phyloP scores from a whole-genome alignment of 2,888 invertebrate species.

The Tiliacea citrago region DNA sequence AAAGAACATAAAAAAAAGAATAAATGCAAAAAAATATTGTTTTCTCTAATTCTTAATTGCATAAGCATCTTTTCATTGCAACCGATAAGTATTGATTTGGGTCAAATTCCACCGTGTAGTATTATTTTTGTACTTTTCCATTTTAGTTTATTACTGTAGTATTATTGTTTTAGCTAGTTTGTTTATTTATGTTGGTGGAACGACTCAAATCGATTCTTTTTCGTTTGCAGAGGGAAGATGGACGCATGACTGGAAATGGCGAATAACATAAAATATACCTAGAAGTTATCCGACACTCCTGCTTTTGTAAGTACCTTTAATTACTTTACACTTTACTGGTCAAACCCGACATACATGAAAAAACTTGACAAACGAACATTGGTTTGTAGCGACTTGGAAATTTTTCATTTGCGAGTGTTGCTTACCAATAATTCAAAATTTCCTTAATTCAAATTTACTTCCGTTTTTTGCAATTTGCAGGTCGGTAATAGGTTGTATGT shows the following conservation, averaged over 20 bases:
- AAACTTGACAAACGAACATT: not conserved
- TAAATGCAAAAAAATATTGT: not conserved
- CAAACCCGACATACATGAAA: not conserved
- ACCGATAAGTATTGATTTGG: slow-evolving; percentile 82
- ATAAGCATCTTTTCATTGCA: slow-evolving; percentile 43
- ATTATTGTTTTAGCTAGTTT: slow-evolving; percentile 66
- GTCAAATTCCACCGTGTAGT: slow-evolving; percentile 83
- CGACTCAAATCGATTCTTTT: slow-evolving; percentile 83
- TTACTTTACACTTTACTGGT: not conserved
- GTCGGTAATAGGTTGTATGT: no score
- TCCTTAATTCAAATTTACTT: no score
- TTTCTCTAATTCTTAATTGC: slow-evolving; percentile 3
- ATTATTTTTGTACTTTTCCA: slow-evolving; percentile 39
- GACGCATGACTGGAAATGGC: slow-evolving; percentile 52
- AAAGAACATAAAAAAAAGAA: not conserved
- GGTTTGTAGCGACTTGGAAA: not conserved
- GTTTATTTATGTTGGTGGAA: slow-evolving; percentile 77
- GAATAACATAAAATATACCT: slow-evolving; percentile 50
- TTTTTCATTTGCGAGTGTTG: not conserved
- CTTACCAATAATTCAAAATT: not conserved
- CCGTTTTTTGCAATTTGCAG: no score
- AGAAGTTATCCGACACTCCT: slow-evolving; percentile 55
- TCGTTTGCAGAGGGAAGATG: slow-evolving; percentile 77
- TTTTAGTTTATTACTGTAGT: slow-evolving; percentile 58
- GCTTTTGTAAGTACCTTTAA: slow-evolving; percentile 43